phyloP scores from a whole-genome alignment of 2,888 invertebrate species.

The Harpagoxenus sublaevis region DNA sequence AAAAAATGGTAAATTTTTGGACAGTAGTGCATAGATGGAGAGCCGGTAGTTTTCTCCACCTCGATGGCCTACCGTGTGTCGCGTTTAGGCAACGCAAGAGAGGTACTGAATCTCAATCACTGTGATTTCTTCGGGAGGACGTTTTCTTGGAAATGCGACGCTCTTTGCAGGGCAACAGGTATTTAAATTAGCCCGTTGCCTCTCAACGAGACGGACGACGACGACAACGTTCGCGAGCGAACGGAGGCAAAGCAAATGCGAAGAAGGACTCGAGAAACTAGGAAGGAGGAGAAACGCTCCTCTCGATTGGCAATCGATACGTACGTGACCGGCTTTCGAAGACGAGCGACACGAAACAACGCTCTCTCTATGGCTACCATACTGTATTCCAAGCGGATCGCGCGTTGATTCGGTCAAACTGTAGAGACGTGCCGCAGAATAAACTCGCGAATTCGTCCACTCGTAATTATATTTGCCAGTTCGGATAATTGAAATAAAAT shows the following conservation, averaged over 20 bases:
- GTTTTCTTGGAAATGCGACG: conserved; percentile 39
- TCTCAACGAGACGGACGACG: conserved; percentile 52
- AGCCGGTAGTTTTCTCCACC: background rate
- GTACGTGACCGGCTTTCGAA: conserved; percentile 69
- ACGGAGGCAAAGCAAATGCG: conserved; percentile 48
- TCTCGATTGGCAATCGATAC: conserved; percentile 63
- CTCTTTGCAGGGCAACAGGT: conserved; percentile 72
- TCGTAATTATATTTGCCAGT: conserved; percentile 40
- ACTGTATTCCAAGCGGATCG: conserved; percentile 45
- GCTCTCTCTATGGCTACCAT: conserved; percentile 10
- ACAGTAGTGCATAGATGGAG: background rate
- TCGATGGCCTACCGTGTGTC: background rate
- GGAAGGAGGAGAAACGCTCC: conserved; percentile 22
- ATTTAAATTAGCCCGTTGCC: conserved; percentile 72
- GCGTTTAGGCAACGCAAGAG: background rate
- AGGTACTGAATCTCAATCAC: conserved; percentile 21
- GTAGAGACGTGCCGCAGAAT: conserved; percentile 26
- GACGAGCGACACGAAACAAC: conserved; percentile 36
- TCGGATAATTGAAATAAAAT: conserved; percentile 37
- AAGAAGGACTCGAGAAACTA: conserved; percentile 47
- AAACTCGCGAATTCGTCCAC: conserved; percentile 33
- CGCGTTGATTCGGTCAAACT: conserved; percentile 48
- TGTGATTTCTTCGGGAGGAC: conserved; percentile 9
- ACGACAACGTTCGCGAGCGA: conserved; percentile 37
- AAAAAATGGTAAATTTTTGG: background rate